A percentile compares a stretch with the other conserved stretches of the same genome.
Evolutionary conservation across 2,888 invertebrate species (phyloP).

Genomic region (Tricholauxania praeusta): DNA sequence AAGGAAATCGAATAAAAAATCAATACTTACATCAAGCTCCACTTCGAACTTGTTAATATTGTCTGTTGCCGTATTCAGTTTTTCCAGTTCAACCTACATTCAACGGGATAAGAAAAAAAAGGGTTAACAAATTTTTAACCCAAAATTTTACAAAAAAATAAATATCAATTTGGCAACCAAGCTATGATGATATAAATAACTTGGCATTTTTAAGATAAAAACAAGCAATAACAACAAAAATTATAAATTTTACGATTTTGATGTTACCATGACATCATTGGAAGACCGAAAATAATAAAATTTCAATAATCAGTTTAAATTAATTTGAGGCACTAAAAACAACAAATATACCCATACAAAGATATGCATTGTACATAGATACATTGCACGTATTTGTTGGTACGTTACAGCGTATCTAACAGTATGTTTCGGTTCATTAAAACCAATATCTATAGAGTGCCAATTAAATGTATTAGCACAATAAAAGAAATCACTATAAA

Average conservation of each 20-base stretch:
- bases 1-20: conserved; percentile 43
- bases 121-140: conserved; percentile 24
- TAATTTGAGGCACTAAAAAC: background rate
- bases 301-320: no score
- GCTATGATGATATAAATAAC: conserved; percentile 5
- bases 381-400: no score
- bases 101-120: conserved; percentile 6
- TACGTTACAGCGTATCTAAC: background rate
- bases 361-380: no score
- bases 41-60: conserved; percentile 92
- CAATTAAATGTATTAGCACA: background rate
- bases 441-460: conserved; percentile 24
- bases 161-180: background rate
- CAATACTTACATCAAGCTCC: conserved; percentile 80
- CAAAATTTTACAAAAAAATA: conserved; percentile 24
- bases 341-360: background rate
- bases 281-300: no score
- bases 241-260: no score
- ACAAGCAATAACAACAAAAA: no score
- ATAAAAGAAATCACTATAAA: conserved; percentile 9
- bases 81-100: conserved; percentile 83
- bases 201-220: no score
- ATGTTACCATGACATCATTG: no score
- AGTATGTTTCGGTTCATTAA: background rate
- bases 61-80: conserved; percentile 90